phyloP scores from a whole-genome alignment of 1,140 invertebrate species.

The Globodera ellingtonae region DNA sequence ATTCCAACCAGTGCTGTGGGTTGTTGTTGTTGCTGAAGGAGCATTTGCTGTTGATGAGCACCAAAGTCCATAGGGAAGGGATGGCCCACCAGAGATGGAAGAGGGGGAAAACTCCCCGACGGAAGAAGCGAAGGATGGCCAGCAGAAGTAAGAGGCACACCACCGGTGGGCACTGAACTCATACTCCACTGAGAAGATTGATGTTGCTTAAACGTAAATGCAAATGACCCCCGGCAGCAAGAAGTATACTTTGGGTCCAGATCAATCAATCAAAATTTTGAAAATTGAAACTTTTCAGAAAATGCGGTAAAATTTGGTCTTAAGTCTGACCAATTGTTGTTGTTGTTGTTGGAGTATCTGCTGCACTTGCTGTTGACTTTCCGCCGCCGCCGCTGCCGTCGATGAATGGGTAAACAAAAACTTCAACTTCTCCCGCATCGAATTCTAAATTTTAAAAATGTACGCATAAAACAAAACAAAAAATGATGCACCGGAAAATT shows the following conservation, averaged over 20 bases:
- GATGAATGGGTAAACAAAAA: slow-evolving; percentile 39
- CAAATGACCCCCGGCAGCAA: neutral
- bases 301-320: too few relatives aligned
- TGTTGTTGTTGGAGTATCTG: slow-evolving; percentile 29
- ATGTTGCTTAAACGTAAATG: slow-evolving; percentile 11
- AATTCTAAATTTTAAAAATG: slow-evolving; percentile 13
- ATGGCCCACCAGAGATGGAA: neutral
- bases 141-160: neutral
- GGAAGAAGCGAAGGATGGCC: neutral
- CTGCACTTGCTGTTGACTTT: slow-evolving; percentile 30
- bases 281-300: neutral
- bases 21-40: slow-evolving; percentile 18
- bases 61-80: neutral
- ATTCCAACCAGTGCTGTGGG: slow-evolving; percentile 17
- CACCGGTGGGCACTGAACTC: neutral
- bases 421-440: slow-evolving; percentile 42
- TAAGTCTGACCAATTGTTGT: slow-evolving; percentile 25
- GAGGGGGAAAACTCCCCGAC: neutral
- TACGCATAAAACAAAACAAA: neutral
- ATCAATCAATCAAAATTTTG: too few relatives aligned
- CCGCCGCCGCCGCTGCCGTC: slow-evolving; percentile 23
- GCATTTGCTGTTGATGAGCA: slow-evolving; percentile 20
- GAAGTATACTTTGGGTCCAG: neutral
- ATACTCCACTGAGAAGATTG: slow-evolving; percentile 19
- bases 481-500: slow-evolving; percentile 29